Conservation (phyloP, 2,797 vertebrate genomes). For the Hemibagrus guttatus region DNA sequence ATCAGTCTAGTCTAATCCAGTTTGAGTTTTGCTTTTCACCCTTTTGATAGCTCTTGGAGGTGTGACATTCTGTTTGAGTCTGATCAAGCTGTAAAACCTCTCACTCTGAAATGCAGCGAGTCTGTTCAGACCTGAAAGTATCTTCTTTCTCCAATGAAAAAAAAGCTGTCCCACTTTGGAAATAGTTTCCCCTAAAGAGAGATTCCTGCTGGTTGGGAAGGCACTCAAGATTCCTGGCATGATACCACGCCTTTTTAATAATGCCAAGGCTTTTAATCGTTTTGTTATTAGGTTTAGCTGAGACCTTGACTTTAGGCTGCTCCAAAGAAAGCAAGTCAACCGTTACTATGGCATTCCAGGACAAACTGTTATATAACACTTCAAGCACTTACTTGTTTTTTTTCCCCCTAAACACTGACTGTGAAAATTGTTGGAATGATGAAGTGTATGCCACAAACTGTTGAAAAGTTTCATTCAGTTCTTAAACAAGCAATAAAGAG, state of each 20-base stretch:
- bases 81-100: slow-evolving; percentile 8
- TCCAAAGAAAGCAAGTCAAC: slow-evolving; percentile 81
- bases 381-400: slow-evolving; percentile 20
- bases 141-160: slow-evolving; percentile 9
- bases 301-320: slow-evolving; percentile 81
- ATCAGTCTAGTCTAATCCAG: background rate
- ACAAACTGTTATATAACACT: slow-evolving; percentile 67
- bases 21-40: background rate
- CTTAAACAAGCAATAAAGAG: slow-evolving; percentile 51
- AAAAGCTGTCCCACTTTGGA: slow-evolving; percentile 28
- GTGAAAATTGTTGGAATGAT: background rate
- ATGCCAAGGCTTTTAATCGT: slow-evolving; percentile 84
- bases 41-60: slow-evolving; percentile 10
- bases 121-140: slow-evolving; percentile 28
- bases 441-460: too few species aligned
- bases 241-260: slow-evolving; percentile 82
- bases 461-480: background rate
- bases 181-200: slow-evolving; percentile 31
- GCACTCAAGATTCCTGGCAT: slow-evolving; percentile 90
- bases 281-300: slow-evolving; percentile 81
- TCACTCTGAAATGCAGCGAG: background rate
- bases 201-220: slow-evolving; percentile 72
- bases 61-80: slow-evolving; percentile 18
- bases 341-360: slow-evolving; percentile 70
- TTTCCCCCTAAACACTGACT: background rate